Base-by-base conservation (phyloP, 2,797 vertebrate species). In the Lepus townsendii region DNA sequence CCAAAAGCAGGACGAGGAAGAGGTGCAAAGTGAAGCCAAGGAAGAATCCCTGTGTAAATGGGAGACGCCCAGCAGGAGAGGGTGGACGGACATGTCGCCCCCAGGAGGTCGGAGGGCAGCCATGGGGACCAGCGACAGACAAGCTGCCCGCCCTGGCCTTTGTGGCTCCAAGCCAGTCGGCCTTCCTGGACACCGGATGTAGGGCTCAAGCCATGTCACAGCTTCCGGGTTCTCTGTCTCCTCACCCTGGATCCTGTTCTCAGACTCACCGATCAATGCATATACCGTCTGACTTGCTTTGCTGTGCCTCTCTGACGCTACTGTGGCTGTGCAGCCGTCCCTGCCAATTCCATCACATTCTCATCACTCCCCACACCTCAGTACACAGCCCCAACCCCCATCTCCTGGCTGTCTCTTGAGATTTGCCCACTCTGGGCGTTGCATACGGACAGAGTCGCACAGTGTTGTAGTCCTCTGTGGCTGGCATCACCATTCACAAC, bases 121-220 rank as follows among this genome's bases (percentile, higher is more conserved):
- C 4, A 26, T n/a, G 35, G 42, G 90, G 76, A 19, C 50, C 57
- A 88, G 93, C 65, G 82, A 94, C 86, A 86, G 83, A 88, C 96
- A 79, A 60, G 76, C 75, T 57, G 92, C 57, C 76, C 73, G 63
- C 66, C 19, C 60, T 38, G 38, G 86, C 52, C 85, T 93, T 38
- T 77, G 88, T 65, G 47, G 77, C n/a, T 90, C 82, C 91, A 27
- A 62, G 38, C 78, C 30, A 8, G 27, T 52, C 88, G 42, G 88
- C 62, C 62, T 85, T 62, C 78, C n/a, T 78, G 60, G 63, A 83
- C 82, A 66, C 60, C 5, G 3, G 87, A 38, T 42, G 24, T 17
- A 22, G 76, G 76, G 32, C 47, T 80, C 76, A 5, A 38, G 57
- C 2, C 0, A 26, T 16, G 63, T 13, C 54, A 2, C 16, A n/a